Evolutionary conservation across 2,113 vertebrate genomes (phyloP), one percentile per base, ranked within the genome.

Genomic region (Actenoides hombroni): DNA sequence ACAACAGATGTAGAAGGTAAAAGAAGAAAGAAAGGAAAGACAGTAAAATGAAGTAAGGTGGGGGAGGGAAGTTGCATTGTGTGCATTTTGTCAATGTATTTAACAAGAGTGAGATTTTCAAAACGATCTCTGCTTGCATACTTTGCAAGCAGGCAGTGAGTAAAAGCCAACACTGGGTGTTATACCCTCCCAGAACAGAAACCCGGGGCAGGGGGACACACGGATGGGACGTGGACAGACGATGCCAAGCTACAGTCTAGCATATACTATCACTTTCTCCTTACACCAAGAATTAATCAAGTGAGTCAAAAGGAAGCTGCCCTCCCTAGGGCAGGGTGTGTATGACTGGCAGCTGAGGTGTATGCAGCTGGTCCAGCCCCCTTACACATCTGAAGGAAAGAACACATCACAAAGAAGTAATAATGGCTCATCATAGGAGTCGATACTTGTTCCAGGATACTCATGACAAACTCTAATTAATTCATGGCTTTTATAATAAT

Each of bases 271-370:
- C 20, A 26, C n/a, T 33, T 79, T 79, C 53, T 68, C 53, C 37
- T 18, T 54, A 59, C 8, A 59, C 24, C 0, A 20, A 39, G 56
- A 91, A 54, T 40, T 49, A 61, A 70, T 40, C 9, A 28, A 53
- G 26, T 9, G 26, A 17, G 37, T 68, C 37, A 28, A 83, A 49
- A 40, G 46, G 48, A 89, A 59, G 17, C 5, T 78, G 51, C 12
- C 37, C 37, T 68, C 46, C 10, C 5, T 1, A 0, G 26, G 39
- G 13, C 25, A 78, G 11, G 11, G 6, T 11, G 4, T 2, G 1
- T 33, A 31, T 11, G 9, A 53, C 21, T 51, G 51, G 28, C 29
- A 82, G 29, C 35, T 26, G 6, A 75, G 17, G 15, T 39, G 28
- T 0, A 0, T 26, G 16, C 26, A 60, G 1, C 19, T 57, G 75